Base-by-base conservation (phyloP, 2,888 invertebrate genomes). In the Celastrina argiolus region DNA sequence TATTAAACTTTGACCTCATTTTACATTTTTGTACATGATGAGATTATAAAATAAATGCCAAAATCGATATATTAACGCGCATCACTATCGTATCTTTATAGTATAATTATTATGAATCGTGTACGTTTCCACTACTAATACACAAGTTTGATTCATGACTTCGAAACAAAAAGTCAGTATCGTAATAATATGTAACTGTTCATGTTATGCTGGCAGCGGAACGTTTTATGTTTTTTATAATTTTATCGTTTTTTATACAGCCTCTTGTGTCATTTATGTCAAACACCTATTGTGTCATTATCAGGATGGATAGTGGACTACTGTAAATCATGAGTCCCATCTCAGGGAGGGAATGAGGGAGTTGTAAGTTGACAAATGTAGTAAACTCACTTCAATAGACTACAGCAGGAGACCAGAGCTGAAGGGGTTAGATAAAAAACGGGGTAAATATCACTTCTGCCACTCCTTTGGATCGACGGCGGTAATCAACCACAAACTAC, bases 41-140 rank as follows among this genome's bases (percentile, higher is more conserved):
- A n/a, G n/a, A n/a, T 56, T 5, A n/a, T 56, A 56, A 56, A 56
- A 14, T 26, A 56, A 12, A 28, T 7, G 10, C 3, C 6, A 45
- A 6, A 18, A 45, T 45, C 45, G 45, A 45, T 10, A 45, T 42
- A 12, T 16, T 2, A 18, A 10, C 2, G 26, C 28, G 28, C 56
- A 28, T 56, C 56, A 56, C 56, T 56, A 56, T n/a, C n/a, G n/a
- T n/a, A 12, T 14, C 28, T n/a, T 14, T 56, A 6, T n/a, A 56
- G 56, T 28, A 41, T 41, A n/a, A 56, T 14, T 56, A 14, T 26
- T 56, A 56, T 45, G 45, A 45, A 45, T 45, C 45, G 45, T 3
- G 28, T 56, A 56, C n/a, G 28, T 56, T 56, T 56, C 56, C 56
- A 56, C 56, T 45, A 45, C 18, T 18, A 45, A 45, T 16, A 18